Evolutionary conservation across 2,797 vertebrate species (phyloP), one percentile per base, ranked within the genome.

Genomic region (Leptoclinus maculatus): DNA sequence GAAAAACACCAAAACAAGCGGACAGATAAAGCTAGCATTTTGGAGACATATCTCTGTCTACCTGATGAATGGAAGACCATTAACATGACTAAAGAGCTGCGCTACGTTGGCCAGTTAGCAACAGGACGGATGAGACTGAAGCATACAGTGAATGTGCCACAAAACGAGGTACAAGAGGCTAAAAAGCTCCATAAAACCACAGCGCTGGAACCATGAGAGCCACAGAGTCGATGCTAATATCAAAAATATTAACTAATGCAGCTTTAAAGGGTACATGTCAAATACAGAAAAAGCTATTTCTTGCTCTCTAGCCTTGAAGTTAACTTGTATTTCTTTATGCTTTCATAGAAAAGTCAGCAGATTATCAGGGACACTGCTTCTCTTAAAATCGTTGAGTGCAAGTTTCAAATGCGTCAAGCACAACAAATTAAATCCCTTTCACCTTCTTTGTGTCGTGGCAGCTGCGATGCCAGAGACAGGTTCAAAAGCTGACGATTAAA

Each of bases 391-490:
- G 54, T 72, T 72, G 53, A 77, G 70, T 53, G 43, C 8, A 27
- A 60, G 53, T 72, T 76, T 43, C 76, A 45, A 45, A 43, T 36
- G 51, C 70, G 78, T 23, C 19, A 41, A 85, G 71, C n/a, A n/a
- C 27, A 36, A 74, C 75, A 67, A 71, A 62, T 70, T 8, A 64
- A 78, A 80, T 57, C 78, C 74, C 70, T 59, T 34, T 75, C 54
- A 81, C 56, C 72, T 59, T 4, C 17, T 62, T 78, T 53, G 73
- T 66, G 9, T 43, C 7, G 59, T 3, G 45, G 67, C 63, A 38
- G 80, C 59, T 70, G 39, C 66, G 71, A 57, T 63, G 71, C 75
- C 60, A 34, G 63, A 81, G 56, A 80, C 84, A 74, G 70, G 78
- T 19, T 79, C 25, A 65, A 25, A 75, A 78, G 65, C 68, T 45